Base-by-base conservation (phyloP, 2,797 vertebrate genomes). In the Remorina albescens region DNA sequence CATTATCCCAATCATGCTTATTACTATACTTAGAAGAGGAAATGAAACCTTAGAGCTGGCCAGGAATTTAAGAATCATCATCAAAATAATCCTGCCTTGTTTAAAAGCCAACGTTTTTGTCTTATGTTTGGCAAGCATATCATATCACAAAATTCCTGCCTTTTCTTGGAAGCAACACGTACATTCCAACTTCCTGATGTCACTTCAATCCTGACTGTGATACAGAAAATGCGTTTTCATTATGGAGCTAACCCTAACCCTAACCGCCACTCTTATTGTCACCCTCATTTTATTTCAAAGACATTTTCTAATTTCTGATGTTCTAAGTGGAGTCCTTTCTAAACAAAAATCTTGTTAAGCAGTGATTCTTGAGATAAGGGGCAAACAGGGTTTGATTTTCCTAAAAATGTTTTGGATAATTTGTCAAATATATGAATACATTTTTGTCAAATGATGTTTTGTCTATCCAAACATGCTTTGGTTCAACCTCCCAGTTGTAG, bases 21-120 rank as follows among this genome's bases (percentile, higher is more conserved):
- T 69, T 73, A 80, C 70, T 70, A 61, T 25, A 46, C 70, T 73
- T 44, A 54, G 50, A 78, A 80, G 50, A 85, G 80, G 53, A 86
- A 82, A 90, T 84, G 30, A 79, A 37, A 61, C 68, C 78, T 81
- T 74, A 55, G 37, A 74, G 28, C 55, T 21, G 50, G 66, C 41
- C 74, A 70, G 64, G 68, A 81, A 74, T 6, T 61, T 50, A 41
- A 62, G 49, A 23, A 30, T 46, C 47, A 77, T 81, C 74, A 71
- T 74, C 55, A 44, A 65, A 76, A 65, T 74, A 46, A 82, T 67
- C 62, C 74, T 56, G 25, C 66, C 18, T 11, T 70, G 44, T 78
- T 76, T 65, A 58, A 77, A 49, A 76, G 57, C 36, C 50, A 34
- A 23, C 47, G 36, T 78, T 73, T 73, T 62, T 67, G 37, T 74